Evolutionary conservation across 2,888 invertebrate genomes (phyloP), one percentile per base, ranked within the genome.

Genomic region (Endotricha flammealis): DNA sequence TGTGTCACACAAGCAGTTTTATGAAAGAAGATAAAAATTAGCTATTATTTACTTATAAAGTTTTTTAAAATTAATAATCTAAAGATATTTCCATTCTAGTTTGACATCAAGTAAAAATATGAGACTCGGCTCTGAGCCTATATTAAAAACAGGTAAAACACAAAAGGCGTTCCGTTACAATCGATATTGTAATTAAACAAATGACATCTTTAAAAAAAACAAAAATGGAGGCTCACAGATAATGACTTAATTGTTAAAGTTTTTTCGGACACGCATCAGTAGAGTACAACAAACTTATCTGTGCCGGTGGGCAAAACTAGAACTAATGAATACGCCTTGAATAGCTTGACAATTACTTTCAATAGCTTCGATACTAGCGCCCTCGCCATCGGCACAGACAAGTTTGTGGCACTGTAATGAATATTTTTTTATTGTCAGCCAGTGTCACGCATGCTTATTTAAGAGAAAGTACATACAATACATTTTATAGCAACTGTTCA

Each of bases 391-490:
- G n/a, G n/a, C n/a, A n/a, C n/a, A n/a, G n/a, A n/a, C n/a, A n/a
- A n/a, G n/a, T n/a, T n/a, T n/a, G n/a, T n/a, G n/a, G n/a, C n/a
- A n/a, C n/a, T n/a, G n/a, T n/a, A n/a, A 40, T 38, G 38, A 25
- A 34, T 25, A 14, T 7, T 31, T 32, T 40, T 40, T 38, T 17
- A 29, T 23, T 28, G 37, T 10, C 27, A 23, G 22, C 30, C 27
- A 32, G 35, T 39, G 36, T 31, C 38, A 36, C 23, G 38, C 30
- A 30, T 35, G 40, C 39, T 36, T 36, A 22, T 16, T 14, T 20
- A 13, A 43, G 48, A 42, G 48, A 50, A 50, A 50, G 50, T 39
- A 33, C 39, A 38, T 39, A 44, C 40, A 44, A 43, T 39, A 35
- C 40, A 27, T 39, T n/a, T 42, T 34, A 42, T 48, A 40, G 36